Evolutionary conservation across 1,140 invertebrate genomes (phyloP).

Genomic region (Drosophila aff.): DNA sequence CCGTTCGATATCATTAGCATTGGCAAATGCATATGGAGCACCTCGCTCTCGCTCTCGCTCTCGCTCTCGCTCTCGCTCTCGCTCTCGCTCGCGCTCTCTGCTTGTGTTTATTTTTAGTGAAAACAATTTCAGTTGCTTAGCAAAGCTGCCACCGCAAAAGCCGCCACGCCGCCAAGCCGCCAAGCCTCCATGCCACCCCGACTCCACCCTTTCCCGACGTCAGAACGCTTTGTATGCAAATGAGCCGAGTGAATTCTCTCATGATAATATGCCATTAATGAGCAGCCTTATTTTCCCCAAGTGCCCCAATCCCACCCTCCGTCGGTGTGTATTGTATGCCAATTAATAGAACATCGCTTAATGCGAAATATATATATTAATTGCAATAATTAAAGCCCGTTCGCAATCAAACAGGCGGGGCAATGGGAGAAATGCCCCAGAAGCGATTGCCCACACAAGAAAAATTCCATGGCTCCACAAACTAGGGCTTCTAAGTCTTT

Average conservation of each 20-base stretch:
- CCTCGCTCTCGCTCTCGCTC: neutral
- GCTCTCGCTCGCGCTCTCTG: too few relatives aligned
- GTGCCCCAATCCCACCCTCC: neutral
- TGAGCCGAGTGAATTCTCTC: conserved; percentile 39
- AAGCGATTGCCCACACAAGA: neutral
- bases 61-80: neutral
- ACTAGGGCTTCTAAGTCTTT: conserved; percentile 25
- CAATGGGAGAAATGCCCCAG: conserved; percentile 1
- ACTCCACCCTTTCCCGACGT: neutral
- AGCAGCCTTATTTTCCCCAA: conserved; percentile 32
- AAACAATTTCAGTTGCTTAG: conserved; percentile 52
- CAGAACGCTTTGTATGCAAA: conserved; percentile 51
- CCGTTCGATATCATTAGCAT: conserved; percentile 38
- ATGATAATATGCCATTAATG: conserved; percentile 54
- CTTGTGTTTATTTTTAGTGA: conserved; percentile 31
- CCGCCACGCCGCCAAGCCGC: neutral
- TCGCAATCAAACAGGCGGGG: conserved; percentile 26
- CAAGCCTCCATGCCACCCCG: neutral
- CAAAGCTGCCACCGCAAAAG: conserved; percentile 17
- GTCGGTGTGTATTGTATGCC: conserved; percentile 23
- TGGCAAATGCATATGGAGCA: conserved; percentile 30
- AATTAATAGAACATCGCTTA: conserved; percentile 53
- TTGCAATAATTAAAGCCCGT: conserved; percentile 51
- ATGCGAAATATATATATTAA: conserved; percentile 41
- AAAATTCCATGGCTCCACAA: neutral